Conservation (phyloP, 2,113 vertebrate species). For the Lagenorhynchus albirostris region DNA sequence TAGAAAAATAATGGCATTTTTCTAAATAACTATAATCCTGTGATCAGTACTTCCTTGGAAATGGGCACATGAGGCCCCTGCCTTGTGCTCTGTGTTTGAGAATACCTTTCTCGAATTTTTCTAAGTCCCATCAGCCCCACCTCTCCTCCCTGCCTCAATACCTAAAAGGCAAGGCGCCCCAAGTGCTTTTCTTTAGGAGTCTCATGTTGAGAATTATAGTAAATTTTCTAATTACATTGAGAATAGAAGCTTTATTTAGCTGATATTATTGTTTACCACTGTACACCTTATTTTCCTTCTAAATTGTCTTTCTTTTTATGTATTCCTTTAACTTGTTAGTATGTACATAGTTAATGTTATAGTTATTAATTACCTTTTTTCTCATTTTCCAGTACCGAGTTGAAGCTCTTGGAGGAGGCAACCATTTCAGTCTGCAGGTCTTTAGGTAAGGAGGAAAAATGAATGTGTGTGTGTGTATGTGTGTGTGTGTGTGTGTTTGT, state of each 20-base stretch:
- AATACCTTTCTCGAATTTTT: background rate
- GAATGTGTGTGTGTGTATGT: background rate
- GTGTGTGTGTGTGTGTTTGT: background rate
- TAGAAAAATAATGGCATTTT: background rate
- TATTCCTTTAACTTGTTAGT: background rate
- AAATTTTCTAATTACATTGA: background rate
- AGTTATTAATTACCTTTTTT: constrained; percentile 46
- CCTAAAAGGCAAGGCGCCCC: background rate
- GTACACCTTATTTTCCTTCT: background rate
- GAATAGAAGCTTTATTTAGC: constrained; percentile 5
- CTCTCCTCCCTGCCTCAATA: background rate
- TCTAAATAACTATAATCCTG: background rate
- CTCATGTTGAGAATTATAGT: background rate
- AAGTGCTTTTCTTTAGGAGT: background rate
- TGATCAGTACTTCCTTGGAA: background rate
- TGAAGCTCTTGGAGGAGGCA: constrained; percentile 94
- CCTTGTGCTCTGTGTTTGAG: background rate
- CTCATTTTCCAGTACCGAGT: constrained; percentile 85
- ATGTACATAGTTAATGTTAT: background rate
- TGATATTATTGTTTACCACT: background rate
- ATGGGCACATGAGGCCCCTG: background rate
- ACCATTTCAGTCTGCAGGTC: constrained; percentile 92
- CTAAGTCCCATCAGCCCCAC: background rate
- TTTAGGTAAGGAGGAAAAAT: constrained; percentile 86
- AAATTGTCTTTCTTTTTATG: background rate